Percentiles rank a stretch among this genome's conserved stretches.
phyloP scores from a whole-genome alignment of 2,113 vertebrate genomes.

The Calidris pugnax region DNA sequence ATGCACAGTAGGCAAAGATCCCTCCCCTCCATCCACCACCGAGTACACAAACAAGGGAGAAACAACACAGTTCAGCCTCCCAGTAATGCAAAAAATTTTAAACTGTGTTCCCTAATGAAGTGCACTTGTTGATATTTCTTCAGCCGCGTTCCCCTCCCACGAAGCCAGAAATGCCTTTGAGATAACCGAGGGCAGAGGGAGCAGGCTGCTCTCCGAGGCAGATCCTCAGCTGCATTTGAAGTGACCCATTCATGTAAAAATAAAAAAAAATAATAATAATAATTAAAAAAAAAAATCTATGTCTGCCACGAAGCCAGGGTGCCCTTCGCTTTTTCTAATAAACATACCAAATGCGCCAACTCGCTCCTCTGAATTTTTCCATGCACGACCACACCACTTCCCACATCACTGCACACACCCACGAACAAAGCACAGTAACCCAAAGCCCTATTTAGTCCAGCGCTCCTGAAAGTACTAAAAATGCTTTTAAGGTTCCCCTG shows the following conservation, averaged over 20 bases:
- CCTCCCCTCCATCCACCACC: not conserved
- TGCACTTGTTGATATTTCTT: not conserved
- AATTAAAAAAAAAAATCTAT: too few species aligned
- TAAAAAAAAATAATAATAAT: too few species aligned
- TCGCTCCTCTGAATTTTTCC: not conserved
- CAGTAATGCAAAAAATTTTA: not conserved
- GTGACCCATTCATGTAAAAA: not conserved
- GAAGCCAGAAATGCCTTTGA: not conserved
- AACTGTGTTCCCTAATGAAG: not conserved
- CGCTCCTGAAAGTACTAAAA: not conserved
- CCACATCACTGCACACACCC: not conserved
- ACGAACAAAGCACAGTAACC: not conserved
- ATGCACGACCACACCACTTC: not conserved
- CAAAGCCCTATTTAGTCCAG: not conserved
- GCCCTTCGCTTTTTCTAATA: not conserved
- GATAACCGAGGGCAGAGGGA: not conserved
- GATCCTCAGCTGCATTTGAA: not conserved
- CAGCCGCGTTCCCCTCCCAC: conserved; percentile 36
- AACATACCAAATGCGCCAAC: fast-evolving
- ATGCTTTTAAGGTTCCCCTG: not conserved
- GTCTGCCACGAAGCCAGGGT: not conserved
- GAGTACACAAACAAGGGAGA: not conserved
- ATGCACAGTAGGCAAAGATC: fast-evolving
- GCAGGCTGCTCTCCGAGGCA: not conserved
- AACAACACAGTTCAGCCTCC: not conserved